Conservation (phyloP, 1,140 invertebrate species). For the Zaprionus davidi region DNA sequence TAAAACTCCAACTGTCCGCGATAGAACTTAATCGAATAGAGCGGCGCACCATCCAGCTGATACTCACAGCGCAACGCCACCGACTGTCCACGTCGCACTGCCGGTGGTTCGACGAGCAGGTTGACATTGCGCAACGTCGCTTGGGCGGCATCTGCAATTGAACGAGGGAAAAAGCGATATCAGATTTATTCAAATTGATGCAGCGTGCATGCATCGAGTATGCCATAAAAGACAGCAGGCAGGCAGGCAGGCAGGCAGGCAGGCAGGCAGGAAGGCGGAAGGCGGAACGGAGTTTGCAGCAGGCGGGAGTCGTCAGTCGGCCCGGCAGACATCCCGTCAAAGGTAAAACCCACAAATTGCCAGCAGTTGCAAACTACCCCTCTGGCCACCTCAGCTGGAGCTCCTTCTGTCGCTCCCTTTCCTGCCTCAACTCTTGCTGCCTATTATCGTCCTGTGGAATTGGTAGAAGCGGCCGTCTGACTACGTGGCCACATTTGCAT, state of each 20-base stretch:
- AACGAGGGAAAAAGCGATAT: conserved; percentile 22
- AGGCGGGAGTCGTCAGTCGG: conserved; percentile 1
- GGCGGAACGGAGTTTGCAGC: not conserved
- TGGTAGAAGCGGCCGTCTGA: conserved; percentile 32
- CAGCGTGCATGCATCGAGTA: conserved; percentile 36
- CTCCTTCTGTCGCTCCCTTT: not conserved
- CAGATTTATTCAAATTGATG: conserved; percentile 70
- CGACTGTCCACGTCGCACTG: conserved; percentile 88
- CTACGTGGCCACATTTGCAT: conserved; percentile 65
- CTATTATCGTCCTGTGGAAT: conserved; percentile 32
- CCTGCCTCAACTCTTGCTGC: conserved; percentile 12
- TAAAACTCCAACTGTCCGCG: conserved; percentile 91
- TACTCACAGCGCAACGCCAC: conserved; percentile 89
- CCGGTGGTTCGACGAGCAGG: conserved; percentile 85
- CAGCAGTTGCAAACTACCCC: conserved; percentile 38
- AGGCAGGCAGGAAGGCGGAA: not conserved
- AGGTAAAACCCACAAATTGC: conserved; percentile 47
- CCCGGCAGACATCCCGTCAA: conserved; percentile 22
- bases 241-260: not conserved
- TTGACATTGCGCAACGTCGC: conserved; percentile 85
- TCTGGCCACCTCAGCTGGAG: not conserved
- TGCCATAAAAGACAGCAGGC: conserved; percentile 31
- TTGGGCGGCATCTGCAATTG: conserved; percentile 68
- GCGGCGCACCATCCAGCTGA: conserved; percentile 89
- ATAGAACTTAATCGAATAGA: conserved; percentile 93